These are phyloP conservation scores for Pangasius sanitwongsei DNA, from an alignment of 2,797 vertebrate genomes.

Conservation along the genomic window DNA sequence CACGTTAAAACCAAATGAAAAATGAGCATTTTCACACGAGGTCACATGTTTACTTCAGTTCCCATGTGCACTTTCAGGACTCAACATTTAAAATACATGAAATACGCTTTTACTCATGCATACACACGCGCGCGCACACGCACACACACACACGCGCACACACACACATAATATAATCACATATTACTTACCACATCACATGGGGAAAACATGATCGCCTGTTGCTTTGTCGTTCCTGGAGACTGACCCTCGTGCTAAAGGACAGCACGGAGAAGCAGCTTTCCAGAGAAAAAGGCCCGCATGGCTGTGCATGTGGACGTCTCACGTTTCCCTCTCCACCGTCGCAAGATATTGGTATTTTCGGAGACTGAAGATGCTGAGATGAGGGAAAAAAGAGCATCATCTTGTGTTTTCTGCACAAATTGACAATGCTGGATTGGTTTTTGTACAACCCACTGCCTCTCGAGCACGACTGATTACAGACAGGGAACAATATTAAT, in stretches of 20 bases:
- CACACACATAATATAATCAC: too few species aligned
- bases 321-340: neutral
- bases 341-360: neutral
- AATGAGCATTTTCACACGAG: neutral
- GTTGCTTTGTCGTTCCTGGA: neutral
- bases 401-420: neutral
- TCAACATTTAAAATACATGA: too few species aligned
- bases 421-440: neutral
- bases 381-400: neutral
- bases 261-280: too few species aligned
- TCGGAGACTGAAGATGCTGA: neutral
- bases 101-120: too few species aligned
- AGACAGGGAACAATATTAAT: slow-evolving; percentile 12
- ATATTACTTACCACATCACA: too few species aligned
- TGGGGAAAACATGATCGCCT: neutral
- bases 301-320: neutral
- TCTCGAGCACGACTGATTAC: slow-evolving; percentile 27
- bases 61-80: too few species aligned
- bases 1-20: neutral
- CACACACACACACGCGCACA: too few species aligned
- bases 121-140: too few species aligned
- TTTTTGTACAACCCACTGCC: neutral
- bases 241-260: neutral
- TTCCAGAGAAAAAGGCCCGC: neutral
- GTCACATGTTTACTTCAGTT: neutral